Conservation (phyloP, 1,140 invertebrate genomes). For the Lepidurus packardi region DNA sequence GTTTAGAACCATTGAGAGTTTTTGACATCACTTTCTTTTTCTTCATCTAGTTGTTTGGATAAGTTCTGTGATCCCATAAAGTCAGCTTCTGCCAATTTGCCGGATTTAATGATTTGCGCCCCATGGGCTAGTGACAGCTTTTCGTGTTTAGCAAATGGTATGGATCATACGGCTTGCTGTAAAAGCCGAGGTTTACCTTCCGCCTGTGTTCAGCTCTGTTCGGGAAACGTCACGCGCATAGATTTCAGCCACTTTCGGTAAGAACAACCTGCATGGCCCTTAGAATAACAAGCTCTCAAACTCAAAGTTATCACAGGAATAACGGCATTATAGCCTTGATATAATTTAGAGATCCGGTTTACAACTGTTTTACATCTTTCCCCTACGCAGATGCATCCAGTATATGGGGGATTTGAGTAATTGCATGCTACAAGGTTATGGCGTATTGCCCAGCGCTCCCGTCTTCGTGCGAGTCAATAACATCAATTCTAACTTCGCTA, state of each 20-base stretch:
- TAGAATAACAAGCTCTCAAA: neutral
- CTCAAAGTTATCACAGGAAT: slow-evolving; percentile 7
- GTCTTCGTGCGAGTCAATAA: slow-evolving; percentile 60
- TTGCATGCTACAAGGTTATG: slow-evolving; percentile 74
- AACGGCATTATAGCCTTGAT: slow-evolving; percentile 6
- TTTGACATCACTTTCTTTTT: slow-evolving; percentile 23
- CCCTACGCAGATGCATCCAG: slow-evolving; percentile 59
- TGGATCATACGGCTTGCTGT: slow-evolving; percentile 76
- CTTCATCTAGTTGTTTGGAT: slow-evolving; percentile 55
- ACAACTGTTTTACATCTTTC: neutral
- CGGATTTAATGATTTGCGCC: slow-evolving; percentile 77
- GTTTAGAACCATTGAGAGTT: neutral
- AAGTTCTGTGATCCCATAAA: slow-evolving; percentile 70
- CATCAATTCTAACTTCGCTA: slow-evolving; percentile 64
- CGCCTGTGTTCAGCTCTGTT: slow-evolving; percentile 65
- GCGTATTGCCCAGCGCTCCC: slow-evolving; percentile 66
- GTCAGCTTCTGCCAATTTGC: slow-evolving; percentile 54
- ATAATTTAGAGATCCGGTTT: neutral
- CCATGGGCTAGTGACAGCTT: slow-evolving; percentile 73
- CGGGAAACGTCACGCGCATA: slow-evolving; percentile 66
- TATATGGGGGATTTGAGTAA: slow-evolving; percentile 71
- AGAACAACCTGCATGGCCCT: slow-evolving; percentile 40
- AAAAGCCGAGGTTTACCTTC: slow-evolving; percentile 62
- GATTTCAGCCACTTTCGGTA: slow-evolving; percentile 74
- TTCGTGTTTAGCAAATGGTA: slow-evolving; percentile 67